Conservation (phyloP, 2,113 vertebrate species). For the Nothoprocta pentlandii region DNA sequence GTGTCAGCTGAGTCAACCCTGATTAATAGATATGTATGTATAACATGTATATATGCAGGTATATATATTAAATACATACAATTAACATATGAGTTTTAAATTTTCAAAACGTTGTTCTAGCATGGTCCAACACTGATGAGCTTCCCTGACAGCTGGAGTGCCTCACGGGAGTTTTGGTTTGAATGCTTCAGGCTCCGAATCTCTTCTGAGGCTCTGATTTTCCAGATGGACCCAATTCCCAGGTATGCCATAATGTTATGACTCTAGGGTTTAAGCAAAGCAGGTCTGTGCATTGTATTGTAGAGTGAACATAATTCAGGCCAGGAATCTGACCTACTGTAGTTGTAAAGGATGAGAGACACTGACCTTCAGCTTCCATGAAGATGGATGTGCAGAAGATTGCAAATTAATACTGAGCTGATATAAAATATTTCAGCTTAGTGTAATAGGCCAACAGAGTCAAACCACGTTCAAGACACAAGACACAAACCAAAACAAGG, state of each 20-base stretch:
- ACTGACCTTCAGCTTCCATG: neutral
- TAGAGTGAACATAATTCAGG: neutral
- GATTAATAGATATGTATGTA: neutral
- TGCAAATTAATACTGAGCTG: neutral
- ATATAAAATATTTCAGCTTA: neutral
- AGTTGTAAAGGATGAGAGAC: neutral
- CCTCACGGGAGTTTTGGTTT: neutral
- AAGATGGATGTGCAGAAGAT: neutral
- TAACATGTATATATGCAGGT: fast-evolving
- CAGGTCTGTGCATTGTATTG: neutral
- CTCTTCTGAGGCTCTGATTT: neutral
- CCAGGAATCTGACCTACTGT: neutral
- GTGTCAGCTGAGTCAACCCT: neutral
- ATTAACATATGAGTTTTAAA: conserved; percentile 44
- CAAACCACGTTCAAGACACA: neutral
- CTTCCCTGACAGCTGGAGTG: conserved; percentile 31
- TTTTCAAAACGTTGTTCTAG: conserved; percentile 34
- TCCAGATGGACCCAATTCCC: conserved; percentile 49
- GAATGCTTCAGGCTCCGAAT: conserved; percentile 18
- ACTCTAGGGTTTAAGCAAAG: neutral
- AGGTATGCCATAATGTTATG: neutral
- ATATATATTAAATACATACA: neutral
- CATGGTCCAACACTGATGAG: neutral
- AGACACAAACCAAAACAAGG: neutral
- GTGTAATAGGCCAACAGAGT: neutral